Percentiles rank a stretch among this genome's conserved stretches.
phyloP scores from a whole-genome alignment of 2,888 invertebrate genomes.

The Dione vanillae region DNA sequence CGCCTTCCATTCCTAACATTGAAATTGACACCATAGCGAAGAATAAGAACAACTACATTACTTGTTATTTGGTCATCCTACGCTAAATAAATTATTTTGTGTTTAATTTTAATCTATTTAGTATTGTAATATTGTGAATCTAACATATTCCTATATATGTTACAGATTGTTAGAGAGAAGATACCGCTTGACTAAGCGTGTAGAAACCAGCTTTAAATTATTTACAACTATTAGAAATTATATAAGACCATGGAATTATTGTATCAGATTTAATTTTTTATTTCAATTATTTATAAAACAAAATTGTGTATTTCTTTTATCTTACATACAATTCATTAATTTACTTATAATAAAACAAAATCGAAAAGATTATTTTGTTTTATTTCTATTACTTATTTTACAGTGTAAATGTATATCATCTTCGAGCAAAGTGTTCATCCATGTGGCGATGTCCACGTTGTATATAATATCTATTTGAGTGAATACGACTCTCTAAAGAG shows the following conservation, averaged over 20 bases:
- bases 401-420: constrained; percentile 60
- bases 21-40: too few species aligned
- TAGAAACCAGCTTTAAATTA: neutral
- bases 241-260: constrained; percentile 14
- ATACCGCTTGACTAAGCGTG: constrained; percentile 87
- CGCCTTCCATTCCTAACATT: too few species aligned
- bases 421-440: constrained; percentile 92
- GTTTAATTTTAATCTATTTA: too few species aligned
- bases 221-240: neutral
- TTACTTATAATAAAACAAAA: constrained; percentile 27
- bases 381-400: constrained; percentile 3
- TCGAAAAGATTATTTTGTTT: neutral
- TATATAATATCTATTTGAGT: constrained; percentile 94
- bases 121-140: too few species aligned
- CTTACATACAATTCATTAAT: constrained; percentile 11
- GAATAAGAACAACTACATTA: too few species aligned
- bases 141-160: constrained; percentile 53
- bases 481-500: constrained; percentile 92
- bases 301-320: constrained; percentile 45
- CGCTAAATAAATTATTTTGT: too few species aligned
- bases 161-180: constrained; percentile 89
- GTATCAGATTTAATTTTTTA: constrained; percentile 16
- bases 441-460: constrained; percentile 92
- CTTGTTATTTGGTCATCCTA: too few species aligned
- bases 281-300: constrained; percentile 27